A percentile compares a stretch with the other conserved stretches of the same genome.
Conservation (phyloP, 2,113 vertebrate species). For the Trogon melanurus region DNA sequence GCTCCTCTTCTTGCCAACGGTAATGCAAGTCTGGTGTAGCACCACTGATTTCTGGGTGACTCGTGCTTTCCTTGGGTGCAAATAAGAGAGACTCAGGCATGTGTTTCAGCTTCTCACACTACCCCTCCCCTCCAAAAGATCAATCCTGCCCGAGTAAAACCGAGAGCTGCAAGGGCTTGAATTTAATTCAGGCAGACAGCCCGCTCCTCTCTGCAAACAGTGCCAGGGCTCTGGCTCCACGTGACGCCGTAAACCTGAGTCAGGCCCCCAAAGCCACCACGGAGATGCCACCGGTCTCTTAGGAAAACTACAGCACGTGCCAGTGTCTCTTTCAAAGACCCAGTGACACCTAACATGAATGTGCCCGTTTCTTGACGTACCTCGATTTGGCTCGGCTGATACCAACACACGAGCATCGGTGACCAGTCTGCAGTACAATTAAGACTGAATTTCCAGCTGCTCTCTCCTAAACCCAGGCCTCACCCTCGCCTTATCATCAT, state of each 20-base stretch:
- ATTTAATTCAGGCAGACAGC: constrained; percentile 7
- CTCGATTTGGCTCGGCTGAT: neutral
- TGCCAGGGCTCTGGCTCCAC: neutral
- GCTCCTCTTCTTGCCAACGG: neutral
- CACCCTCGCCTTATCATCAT: neutral
- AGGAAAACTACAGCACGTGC: neutral
- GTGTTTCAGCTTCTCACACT: neutral
- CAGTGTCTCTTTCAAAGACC: neutral
- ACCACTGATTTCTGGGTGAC: neutral
- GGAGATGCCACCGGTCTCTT: too few relatives aligned
- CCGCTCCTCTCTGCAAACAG: neutral
- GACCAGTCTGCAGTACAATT: neutral
- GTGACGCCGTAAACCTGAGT: neutral
- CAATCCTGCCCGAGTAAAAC: neutral
- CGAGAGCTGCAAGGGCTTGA: neutral
- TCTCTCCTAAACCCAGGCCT: neutral
- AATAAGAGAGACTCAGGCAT: neutral
- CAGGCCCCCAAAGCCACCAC: neutral
- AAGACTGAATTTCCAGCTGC: neutral
- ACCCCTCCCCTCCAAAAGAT: neutral
- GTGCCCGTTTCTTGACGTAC: neutral
- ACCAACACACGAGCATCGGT: neutral
- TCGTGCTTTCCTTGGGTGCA: neutral
- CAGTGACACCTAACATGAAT: neutral
- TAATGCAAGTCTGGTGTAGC: neutral